Evolutionary conservation across 2,888 invertebrate genomes (phyloP), one percentile per base, ranked within the genome.

Genomic region (Plagodis dolabraria): DNA sequence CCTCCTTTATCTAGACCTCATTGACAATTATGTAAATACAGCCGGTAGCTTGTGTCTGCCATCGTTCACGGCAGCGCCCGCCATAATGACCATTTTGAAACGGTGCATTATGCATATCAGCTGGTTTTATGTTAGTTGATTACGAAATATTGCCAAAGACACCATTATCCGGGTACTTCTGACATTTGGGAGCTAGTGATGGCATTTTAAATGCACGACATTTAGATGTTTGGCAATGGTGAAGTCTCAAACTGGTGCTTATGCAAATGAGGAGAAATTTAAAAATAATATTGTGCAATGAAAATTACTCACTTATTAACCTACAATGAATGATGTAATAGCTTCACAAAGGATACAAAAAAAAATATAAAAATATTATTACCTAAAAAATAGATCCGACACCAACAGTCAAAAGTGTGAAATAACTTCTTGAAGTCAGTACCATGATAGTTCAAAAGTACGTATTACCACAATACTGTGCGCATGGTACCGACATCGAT

Each of bases 21-120:
- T 60, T 60, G 55, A 55, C 55, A 60, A 60, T 60, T 60, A 60
- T 60, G 60, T 34, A 60, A 60, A 60, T 59, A 55, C 33, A 44
- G 47, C 47, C 51, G 55, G 55, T 50, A 55, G 51, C 38, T 22
- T 36, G 35, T 45, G 12, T 53, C 51, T 47, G 55, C 42, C 51
- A 55, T 50, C 36, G 47, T 54, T 22, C 48, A 60, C 54, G 59
- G 54, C 33, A 38, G n/a, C 10, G 49, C 22, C 43, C 47, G 38
- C 47, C 46, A 60, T 61, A 53, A 61, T 57, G 36, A 38, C 7
- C 33, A 38, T 57, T 61, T 61, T 36, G 53, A 61, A 61, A 61
- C 56, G 56, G 60, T 60, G 60, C 56, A 56, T 61, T 56, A 57
- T 61, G 56, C 33, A 54, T 48, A 61, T 45, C 52, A 43, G n/a